These are phyloP conservation scores for Lordiphosa mommai DNA, from an alignment of 1,140 invertebrate species.

Conservation along the genomic window DNA sequence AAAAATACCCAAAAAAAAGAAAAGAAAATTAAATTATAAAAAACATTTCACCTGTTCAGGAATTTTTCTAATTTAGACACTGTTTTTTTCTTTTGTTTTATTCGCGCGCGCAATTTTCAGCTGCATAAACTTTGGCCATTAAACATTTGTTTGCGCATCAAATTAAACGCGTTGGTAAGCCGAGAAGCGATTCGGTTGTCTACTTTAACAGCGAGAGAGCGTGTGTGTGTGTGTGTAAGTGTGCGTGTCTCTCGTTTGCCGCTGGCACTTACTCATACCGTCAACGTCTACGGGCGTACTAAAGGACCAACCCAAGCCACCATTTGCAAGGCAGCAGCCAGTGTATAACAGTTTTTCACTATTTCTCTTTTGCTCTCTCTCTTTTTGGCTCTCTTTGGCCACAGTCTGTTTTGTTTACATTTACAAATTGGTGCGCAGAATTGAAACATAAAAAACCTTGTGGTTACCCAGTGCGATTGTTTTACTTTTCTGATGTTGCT, in stretches of 20 bases:
- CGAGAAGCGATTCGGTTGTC: conserved; percentile 29
- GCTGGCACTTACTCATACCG: conserved; percentile 58
- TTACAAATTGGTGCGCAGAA: conserved; percentile 50
- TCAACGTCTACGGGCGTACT: conserved; percentile 46
- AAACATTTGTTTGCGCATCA: conserved; percentile 71
- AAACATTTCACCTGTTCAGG: conserved; percentile 32
- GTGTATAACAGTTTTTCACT: conserved; percentile 56
- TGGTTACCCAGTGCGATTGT: not conserved
- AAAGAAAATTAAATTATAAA: conserved; percentile 17
- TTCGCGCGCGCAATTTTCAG: conserved; percentile 23
- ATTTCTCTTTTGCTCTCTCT: not conserved
- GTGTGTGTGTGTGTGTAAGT: not conserved
- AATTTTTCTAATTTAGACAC: conserved; percentile 45
- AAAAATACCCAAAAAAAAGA: not conserved
- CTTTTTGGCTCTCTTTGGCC: conserved; percentile 19
- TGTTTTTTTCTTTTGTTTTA: conserved; percentile 11
- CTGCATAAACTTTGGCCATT: conserved; percentile 58
- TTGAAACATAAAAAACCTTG: conserved; percentile 48
- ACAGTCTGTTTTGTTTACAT: conserved; percentile 61
- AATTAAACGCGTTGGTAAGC: conserved; percentile 59
- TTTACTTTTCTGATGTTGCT: conserved; percentile 15
- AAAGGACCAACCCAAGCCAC: conserved; percentile 3
- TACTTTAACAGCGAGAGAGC: conserved; percentile 18
- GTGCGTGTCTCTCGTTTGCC: conserved; percentile 6
- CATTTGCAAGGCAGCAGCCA: conserved; percentile 12